Base-by-base conservation (phyloP, 2,797 vertebrate species). In the Enteromius paludinosus region DNA sequence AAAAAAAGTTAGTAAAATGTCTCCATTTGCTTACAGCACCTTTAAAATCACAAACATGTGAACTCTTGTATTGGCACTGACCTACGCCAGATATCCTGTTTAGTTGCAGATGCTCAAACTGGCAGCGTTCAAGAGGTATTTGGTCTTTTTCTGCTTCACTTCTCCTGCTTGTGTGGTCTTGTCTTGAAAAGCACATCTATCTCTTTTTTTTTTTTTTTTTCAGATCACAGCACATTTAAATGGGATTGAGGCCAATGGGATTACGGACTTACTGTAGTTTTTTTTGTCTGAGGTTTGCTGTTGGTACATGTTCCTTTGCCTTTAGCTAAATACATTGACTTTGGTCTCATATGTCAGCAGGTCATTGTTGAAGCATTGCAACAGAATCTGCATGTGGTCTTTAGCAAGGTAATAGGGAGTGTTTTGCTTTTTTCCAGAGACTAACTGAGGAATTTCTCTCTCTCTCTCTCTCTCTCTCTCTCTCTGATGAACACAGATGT, bases 401-500 rank as follows among this genome's bases (percentile, higher is more conserved):
- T 47, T 33, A 49, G 61, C 61, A 65, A 65, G 7, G 25, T 65
- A 47, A 64, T 11, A 41, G 56, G 3, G 11, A 56, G 15, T 2
- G 4, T 38, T 25, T 3, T 8, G 0, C 12, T 20, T 3, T 38
- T 14, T 10, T 68, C 11, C 0, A 56, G 30, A 7, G 17, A 43
- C n/a, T 11, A 69, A 17, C 30, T 43, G n/a, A 28, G 64, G 10
- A 59, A 38, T 79, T 33, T 79, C 43, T 23, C 5, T 45, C 11
- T 47, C 14, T 54, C 5, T 79, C 49, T 79, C 45, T 23, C 18
- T 15, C 14, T 47, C 18, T 47, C 4, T 47, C 45, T 54, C 5
- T 79, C 49, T 79, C 45, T 23, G 52, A 59, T 6, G 11, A 79
- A 79, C 65, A 69, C 66, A 79, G 77, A 79, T 69, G 77, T 43